Evolutionary conservation across 2,888 invertebrate genomes (phyloP), one percentile per base, ranked within the genome.

Genomic region (Megastigmus dorsalis): DNA sequence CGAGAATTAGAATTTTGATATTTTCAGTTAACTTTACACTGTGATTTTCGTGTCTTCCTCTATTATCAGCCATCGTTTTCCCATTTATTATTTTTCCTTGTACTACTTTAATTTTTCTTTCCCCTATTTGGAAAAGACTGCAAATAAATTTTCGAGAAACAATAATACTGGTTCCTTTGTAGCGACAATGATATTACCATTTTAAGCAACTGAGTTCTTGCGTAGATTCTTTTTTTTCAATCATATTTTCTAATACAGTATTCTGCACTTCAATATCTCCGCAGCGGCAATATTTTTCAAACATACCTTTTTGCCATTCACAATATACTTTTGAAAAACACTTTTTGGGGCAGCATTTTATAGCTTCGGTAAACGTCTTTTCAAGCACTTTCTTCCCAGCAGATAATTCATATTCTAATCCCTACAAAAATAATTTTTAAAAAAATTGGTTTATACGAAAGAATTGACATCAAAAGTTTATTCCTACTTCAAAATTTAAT

Each of bases 1-100:
- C 7, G n/a, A 57, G 20, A 33, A 77, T 77, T 23, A 75, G 45
- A n/a, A 4, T 41, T 63, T 75, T 75, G 0, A 77, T 41, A 1
- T 54, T 55, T 9, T 68, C 55, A 30, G 30, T 69, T 43, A 76
- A 45, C 72, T 74, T 71, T 5, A 71, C 15, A 1, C n/a, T 13
- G 26, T 77, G 74, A 57, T 76, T 66, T 1, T 41, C 26, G 48
- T 76, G 67, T 18, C 74, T 70, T 2, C 74, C 76, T 20, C 75
- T 43, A 7, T 26, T 3, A 52, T 74, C 74, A 1, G 48, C 3
- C 30, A 67, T 41, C 18, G 28, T 18, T 30, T 55, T 38, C 28
- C 55, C 18, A 33, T 36, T 38, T 15, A 30, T 3, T 4, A 75
- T 48, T 38, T 65, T 66, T 72, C 15, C 38, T 60, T 70, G 70